phyloP scores from a whole-genome alignment of 2,113 vertebrate genomes.

The Sylvietta virens region DNA sequence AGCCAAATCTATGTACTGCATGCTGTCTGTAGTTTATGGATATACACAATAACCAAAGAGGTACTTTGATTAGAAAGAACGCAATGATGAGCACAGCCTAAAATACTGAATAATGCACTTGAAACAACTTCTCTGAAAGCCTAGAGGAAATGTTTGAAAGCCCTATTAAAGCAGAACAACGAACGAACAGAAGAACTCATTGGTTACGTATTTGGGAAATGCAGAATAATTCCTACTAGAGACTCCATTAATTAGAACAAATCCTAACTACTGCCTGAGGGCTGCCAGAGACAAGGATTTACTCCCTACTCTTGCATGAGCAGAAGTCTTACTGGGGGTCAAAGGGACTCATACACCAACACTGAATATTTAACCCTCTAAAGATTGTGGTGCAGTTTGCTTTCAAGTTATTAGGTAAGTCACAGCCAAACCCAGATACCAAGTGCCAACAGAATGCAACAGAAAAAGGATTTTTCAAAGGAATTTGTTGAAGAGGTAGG shows the following conservation, averaged over 20 bases:
- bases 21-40: slow-evolving; percentile 37
- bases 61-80: slow-evolving; percentile 43
- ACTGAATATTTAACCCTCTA: background rate
- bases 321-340: slow-evolving; percentile 28
- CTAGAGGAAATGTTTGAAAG: slow-evolving; percentile 32
- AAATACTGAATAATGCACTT: background rate
- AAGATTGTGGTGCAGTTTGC: background rate
- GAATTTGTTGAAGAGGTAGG: background rate
- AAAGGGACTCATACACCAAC: background rate
- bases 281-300: slow-evolving; percentile 48
- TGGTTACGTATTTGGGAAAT: slow-evolving; percentile 27
- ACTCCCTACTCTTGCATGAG: background rate
- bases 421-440: background rate
- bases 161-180: slow-evolving; percentile 10
- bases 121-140: background rate
- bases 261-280: slow-evolving; percentile 40
- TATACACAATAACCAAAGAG: slow-evolving; percentile 39
- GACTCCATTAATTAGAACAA: slow-evolving; percentile 63
- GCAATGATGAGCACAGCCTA: background rate
- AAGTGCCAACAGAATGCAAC: background rate
- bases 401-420: background rate
- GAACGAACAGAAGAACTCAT: slow-evolving; percentile 5
- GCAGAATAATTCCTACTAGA: slow-evolving; percentile 56
- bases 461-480: background rate
- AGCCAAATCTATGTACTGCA: slow-evolving; percentile 56